Conservation (phyloP, 2,113 vertebrate genomes). For the Chamaetylas fuelleborni region DNA sequence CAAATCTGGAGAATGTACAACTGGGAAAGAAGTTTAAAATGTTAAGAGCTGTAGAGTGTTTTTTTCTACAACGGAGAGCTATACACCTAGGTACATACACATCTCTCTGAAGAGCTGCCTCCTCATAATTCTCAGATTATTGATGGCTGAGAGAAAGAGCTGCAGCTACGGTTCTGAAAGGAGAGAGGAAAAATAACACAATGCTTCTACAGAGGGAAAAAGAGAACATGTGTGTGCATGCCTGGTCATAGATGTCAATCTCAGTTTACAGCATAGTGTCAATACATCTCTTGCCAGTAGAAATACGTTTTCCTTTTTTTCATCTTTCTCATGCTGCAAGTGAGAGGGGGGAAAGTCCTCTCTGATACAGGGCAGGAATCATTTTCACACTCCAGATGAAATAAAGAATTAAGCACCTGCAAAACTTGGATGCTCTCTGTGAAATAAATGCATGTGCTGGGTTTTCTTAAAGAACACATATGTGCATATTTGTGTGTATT, state of each 20-base stretch:
- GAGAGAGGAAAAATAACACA: neutral
- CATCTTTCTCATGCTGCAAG: conserved; percentile 34
- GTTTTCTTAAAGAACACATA: neutral
- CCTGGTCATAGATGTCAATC: conserved; percentile 55
- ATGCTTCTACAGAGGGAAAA: neutral
- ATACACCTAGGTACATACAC: neutral
- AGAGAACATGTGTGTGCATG: conserved; percentile 28
- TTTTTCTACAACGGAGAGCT: neutral
- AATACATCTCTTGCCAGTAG: conserved; percentile 25
- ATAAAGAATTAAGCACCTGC: conserved; percentile 66
- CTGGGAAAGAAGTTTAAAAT: conserved; percentile 55
- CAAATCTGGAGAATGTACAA: neutral
- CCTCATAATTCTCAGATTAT: conserved; percentile 54
- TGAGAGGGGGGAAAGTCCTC: conserved; percentile 10
- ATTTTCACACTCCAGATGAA: conserved; percentile 60
- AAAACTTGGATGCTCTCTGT: conserved; percentile 42
- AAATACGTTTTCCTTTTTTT: conserved; percentile 24
- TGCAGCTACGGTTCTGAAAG: neutral
- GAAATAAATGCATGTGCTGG: neutral
- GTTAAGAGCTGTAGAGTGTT: neutral
- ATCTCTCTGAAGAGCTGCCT: conserved; percentile 43
- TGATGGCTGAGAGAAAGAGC: conserved; percentile 12
- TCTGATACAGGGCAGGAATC: conserved; percentile 22
- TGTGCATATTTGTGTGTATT: neutral
- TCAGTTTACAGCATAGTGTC: conserved; percentile 22